phyloP scores from a whole-genome alignment of 2,888 invertebrate species.

The Panopea generosa region DNA sequence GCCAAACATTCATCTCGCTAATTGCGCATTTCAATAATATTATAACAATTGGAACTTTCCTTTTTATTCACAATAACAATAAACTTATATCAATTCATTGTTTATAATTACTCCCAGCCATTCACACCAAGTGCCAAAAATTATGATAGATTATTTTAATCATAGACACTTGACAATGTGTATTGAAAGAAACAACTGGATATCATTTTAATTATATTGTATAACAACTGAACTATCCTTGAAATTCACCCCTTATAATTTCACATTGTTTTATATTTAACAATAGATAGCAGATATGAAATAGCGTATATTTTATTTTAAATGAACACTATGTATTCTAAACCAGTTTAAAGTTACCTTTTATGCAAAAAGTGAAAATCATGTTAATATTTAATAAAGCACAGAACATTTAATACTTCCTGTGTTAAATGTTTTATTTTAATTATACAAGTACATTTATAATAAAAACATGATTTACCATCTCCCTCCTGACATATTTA shows the following conservation, averaged over 20 bases:
- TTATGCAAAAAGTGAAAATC: too few species aligned
- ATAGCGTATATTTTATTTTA: too few species aligned
- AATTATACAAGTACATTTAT: too few species aligned
- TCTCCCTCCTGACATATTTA: too few species aligned
- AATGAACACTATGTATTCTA: too few species aligned
- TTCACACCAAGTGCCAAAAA: too few species aligned
- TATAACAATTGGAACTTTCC: constrained; percentile 32
- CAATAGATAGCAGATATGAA: not conserved
- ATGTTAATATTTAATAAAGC: too few species aligned
- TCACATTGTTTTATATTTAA: constrained; percentile 2
- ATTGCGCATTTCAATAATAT: constrained; percentile 34
- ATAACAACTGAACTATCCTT: constrained; percentile 14
- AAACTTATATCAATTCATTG: not conserved
- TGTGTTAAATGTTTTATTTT: too few species aligned
- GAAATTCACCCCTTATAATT: not conserved
- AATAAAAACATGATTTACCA: too few species aligned
- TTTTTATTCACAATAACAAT: constrained; percentile 8
- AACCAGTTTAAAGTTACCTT: too few species aligned
- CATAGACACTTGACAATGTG: not conserved
- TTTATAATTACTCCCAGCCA: too few species aligned
- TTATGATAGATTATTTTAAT: constrained; percentile 6
- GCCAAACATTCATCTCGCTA: constrained; percentile 36
- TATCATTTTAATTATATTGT: constrained; percentile 37
- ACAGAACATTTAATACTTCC: too few species aligned
- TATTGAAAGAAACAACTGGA: constrained; percentile 6